Evolutionary conservation across 1,140 invertebrate genomes (phyloP), one percentile per base, ranked within the genome.

Genomic region (Drosophila parabipectinata): DNA sequence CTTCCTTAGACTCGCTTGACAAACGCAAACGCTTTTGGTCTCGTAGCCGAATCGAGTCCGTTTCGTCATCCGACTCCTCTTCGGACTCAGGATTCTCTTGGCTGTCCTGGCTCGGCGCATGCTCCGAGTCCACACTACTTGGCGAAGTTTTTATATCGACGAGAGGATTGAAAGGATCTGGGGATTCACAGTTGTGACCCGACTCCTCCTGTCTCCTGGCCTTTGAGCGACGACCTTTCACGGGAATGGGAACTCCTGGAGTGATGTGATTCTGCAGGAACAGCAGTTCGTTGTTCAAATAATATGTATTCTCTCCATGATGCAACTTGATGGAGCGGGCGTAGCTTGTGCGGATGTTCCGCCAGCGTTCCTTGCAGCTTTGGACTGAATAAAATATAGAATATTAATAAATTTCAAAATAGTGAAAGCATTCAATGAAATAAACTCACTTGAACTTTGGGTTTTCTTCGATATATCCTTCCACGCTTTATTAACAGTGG

Each of bases 361-460:
- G 67, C 62, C 90, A 91, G 18, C 90, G 90, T 44, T 91, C 73
- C 50, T 90, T 84, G 52, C 90, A 91, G 10, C 47, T 78, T 4
- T 72, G 63, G 21, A 88, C 90, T 91, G 24, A 14, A 56, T n/a
- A 1, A 41, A 44, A 41, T 14, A 44, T 18, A 44, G 21, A 30
- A 18, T 47, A 15, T 28, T 50, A 5, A 12, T 55, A 8, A 21
- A 14, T 15, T 18, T 18, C 18, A 18, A 18, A 18, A 18, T 18
- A 2, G 4, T 4, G 3, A 32, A 52, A 5, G 9, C 8, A 44
- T 37, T 34, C 39, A 7, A 37, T 8, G 2, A 39, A 32, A 37
- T 47, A 28, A 28, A 77, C 82, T 75, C 63, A 91, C 90, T 67
- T 15, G 51, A 61, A 52, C 80, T 84, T 5, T 77, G 50, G 72